Evolutionary conservation across 2,888 invertebrate species (phyloP).

Genomic region (Zeuzera pyrina): DNA sequence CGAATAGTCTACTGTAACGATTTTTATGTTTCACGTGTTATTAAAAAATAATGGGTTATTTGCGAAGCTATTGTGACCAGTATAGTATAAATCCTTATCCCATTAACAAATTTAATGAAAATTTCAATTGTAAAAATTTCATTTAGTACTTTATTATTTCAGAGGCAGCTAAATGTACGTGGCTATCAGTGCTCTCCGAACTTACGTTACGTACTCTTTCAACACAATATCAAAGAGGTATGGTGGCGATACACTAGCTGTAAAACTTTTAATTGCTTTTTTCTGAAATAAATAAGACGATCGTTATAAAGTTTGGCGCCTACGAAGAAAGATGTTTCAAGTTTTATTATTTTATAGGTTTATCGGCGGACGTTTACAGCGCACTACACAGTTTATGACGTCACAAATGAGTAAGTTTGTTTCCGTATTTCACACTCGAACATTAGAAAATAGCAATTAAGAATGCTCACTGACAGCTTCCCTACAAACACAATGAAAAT

Average conservation of each 20-base stretch:
- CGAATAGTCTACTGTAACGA: no score
- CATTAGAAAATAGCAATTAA: no score
- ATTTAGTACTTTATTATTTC: slow-evolving; percentile 37
- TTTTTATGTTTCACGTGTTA: no score
- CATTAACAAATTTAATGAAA: no score
- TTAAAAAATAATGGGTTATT: no score
- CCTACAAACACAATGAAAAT: no score
- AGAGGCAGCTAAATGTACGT: slow-evolving; percentile 90
- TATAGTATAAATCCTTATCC: no score
- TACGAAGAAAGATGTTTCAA: slow-evolving; percentile 16
- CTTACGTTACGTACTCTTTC: slow-evolving; percentile 89
- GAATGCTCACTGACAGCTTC: no score
- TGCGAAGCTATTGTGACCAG: no score
- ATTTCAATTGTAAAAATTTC: no score
- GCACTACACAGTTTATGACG: slow-evolving; percentile 92
- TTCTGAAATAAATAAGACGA: slow-evolving; percentile 19
- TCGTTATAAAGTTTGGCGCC: slow-evolving; percentile 21
- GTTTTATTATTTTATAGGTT: slow-evolving; percentile 75
- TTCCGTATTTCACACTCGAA: no score
- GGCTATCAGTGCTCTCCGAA: slow-evolving; percentile 90
- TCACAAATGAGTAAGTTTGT: slow-evolving; percentile 89
- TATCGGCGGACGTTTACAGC: slow-evolving; percentile 90
- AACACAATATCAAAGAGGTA: slow-evolving; percentile 92
- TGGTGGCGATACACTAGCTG: slow-evolving; percentile 15
- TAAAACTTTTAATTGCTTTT: slow-evolving; percentile 34